phyloP scores from a whole-genome alignment of 2,113 vertebrate genomes.

The Oryzias woworae region DNA sequence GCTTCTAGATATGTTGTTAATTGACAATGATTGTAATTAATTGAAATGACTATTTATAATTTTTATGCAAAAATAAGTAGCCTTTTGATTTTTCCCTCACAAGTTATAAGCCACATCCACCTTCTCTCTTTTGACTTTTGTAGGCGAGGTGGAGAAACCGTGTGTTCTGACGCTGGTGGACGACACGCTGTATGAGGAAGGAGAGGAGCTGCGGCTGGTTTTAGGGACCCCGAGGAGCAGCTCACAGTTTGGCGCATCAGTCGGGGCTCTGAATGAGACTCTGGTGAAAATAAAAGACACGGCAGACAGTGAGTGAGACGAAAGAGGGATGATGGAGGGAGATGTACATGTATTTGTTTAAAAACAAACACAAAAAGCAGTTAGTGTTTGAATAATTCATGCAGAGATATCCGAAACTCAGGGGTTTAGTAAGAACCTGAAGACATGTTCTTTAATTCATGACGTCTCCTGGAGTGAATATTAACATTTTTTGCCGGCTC shows the following conservation, averaged over 20 bases:
- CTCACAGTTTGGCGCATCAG: constrained; percentile 85
- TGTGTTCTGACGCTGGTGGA: constrained; percentile 84
- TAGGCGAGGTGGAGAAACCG: constrained; percentile 88
- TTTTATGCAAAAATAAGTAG: no score
- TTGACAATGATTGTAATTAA: no score
- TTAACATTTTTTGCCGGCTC: no score
- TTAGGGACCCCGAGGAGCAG: constrained; percentile 85
- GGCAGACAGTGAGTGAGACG: constrained; percentile 85
- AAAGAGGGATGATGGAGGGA: background rate
- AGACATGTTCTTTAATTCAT: no score
- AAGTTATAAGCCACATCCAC: no score
- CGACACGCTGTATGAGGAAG: constrained; percentile 84
- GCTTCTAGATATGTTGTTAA: no score
- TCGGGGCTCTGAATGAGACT: constrained; percentile 87
- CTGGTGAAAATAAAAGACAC: constrained; percentile 87
- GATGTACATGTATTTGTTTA: background rate
- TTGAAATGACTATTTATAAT: no score
- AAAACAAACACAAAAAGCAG: background rate
- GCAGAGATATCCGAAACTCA: no score
- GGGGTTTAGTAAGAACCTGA: no score
- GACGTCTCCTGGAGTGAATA: no score
- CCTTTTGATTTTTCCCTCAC: no score
- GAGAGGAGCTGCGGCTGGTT: constrained; percentile 88
- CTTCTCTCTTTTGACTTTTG: constrained; percentile 23
- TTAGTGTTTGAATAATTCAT: background rate